phyloP scores from a whole-genome alignment of 1,140 invertebrate genomes.

The Apolygus lucorum region DNA sequence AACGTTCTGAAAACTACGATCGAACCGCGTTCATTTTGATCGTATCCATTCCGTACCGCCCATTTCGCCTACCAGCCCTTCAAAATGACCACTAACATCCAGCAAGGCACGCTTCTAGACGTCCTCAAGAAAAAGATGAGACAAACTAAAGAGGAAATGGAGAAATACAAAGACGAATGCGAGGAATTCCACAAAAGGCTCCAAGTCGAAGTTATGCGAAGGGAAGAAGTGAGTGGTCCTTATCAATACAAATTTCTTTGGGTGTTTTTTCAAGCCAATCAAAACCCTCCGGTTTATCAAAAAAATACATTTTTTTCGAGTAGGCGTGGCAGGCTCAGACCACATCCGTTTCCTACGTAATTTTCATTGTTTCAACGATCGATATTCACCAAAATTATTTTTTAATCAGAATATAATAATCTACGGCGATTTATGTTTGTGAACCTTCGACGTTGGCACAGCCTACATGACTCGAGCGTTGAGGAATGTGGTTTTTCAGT shows the following conservation, averaged over 20 bases:
- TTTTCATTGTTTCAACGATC: neutral
- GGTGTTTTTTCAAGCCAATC: too few species aligned
- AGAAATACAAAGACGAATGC: slow-evolving; percentile 92
- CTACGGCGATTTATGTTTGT: too few species aligned
- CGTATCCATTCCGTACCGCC: neutral
- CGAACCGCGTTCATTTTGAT: neutral
- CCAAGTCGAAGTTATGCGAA: slow-evolving; percentile 79
- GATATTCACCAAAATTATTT: neutral
- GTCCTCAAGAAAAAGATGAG: slow-evolving; percentile 99
- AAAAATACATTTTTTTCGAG: neutral
- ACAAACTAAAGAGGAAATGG: slow-evolving; percentile 95
- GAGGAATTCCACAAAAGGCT: slow-evolving; percentile 84
- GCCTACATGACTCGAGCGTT: too few species aligned
- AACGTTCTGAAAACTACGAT: neutral
- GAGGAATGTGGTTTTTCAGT: too few species aligned
- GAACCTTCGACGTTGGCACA: too few species aligned
- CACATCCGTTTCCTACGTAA: neutral
- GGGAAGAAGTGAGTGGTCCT: slow-evolving; percentile 80
- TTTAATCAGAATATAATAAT: neutral
- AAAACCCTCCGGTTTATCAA: neutral
- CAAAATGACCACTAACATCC: slow-evolving; percentile 74
- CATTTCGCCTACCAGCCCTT: neutral
- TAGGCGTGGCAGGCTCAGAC: neutral
- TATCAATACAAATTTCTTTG: too few species aligned
- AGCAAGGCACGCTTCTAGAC: slow-evolving; percentile 80